Conservation (phyloP, 2,888 invertebrate genomes). For the Andrena camellia region DNA sequence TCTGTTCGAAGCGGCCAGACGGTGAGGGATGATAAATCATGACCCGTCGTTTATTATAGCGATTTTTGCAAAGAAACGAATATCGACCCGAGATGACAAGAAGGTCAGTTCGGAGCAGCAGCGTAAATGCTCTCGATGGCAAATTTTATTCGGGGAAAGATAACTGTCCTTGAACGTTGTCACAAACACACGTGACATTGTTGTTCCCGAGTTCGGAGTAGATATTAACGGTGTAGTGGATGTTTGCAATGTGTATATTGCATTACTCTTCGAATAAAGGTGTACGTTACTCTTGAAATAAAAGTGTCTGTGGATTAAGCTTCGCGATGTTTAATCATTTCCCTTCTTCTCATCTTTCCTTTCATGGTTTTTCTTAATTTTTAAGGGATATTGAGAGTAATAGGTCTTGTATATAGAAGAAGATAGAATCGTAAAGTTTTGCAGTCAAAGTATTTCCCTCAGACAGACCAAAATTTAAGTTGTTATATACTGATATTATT, state of each 20-base stretch:
- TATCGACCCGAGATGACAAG: neutral
- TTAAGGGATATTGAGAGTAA: too few species aligned
- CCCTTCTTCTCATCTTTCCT: too few species aligned
- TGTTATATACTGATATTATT: too few species aligned
- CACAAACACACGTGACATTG: constrained; percentile 6
- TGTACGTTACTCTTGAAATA: constrained; percentile 53
- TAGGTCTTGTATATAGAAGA: too few species aligned
- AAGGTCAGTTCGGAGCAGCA: neutral
- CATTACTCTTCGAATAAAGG: neutral
- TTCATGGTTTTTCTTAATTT: too few species aligned
- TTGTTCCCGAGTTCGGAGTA: constrained; percentile 30
- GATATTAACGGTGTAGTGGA: constrained; percentile 31
- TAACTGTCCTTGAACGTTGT: constrained; percentile 2
- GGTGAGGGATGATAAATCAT: constrained; percentile 41
- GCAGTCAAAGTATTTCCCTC: too few species aligned
- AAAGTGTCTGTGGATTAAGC: constrained; percentile 41
- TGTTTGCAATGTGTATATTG: neutral
- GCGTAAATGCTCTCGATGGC: neutral
- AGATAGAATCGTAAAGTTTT: too few species aligned
- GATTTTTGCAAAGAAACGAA: constrained; percentile 7
- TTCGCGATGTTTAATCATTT: neutral
- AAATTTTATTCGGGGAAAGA: constrained; percentile 9
- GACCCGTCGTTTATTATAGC: constrained; percentile 27
- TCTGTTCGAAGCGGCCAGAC: constrained; percentile 28
- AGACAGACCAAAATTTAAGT: too few species aligned